Percentiles rank a stretch among this genome's conserved stretches.
phyloP scores from a whole-genome alignment of 2,797 vertebrate species.

The Spinus pinus region DNA sequence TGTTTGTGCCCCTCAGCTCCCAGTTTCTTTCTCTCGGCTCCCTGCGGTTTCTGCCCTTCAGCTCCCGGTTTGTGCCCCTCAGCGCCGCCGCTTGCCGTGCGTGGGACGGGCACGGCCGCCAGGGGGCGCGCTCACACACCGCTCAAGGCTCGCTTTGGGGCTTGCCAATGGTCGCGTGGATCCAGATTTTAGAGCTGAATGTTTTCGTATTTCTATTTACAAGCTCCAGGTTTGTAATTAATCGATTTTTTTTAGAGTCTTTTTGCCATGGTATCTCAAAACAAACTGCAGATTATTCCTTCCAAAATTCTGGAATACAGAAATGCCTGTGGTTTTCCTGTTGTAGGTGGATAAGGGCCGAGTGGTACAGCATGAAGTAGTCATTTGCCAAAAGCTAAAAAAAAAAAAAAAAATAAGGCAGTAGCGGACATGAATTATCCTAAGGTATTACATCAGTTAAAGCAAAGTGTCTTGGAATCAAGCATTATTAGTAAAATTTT shows the following conservation, averaged over 20 bases:
- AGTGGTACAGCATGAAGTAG: rapidly evolving
- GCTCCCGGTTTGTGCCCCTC: not conserved
- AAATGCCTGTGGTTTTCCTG: rapidly evolving
- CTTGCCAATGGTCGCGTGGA: not conserved
- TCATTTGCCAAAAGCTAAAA: not conserved
- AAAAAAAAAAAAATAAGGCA: not conserved
- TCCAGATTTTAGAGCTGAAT: rapidly evolving
- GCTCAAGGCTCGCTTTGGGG: rapidly evolving
- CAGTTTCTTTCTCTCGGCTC: too few species aligned
- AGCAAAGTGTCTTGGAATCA: not conserved
- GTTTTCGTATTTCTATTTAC: not conserved
- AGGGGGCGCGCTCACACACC: not conserved
- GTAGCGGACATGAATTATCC: not conserved
- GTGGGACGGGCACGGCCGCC: not conserved
- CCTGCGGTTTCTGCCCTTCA: too few species aligned
- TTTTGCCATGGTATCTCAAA: not conserved
- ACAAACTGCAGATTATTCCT: not conserved
- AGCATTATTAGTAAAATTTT: not conserved
- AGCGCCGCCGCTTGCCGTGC: rapidly evolving
- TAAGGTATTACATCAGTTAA: not conserved
- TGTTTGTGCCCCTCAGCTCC: too few species aligned
- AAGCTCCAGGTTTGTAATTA: not conserved
- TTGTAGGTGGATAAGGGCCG: not conserved
- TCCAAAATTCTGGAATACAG: not conserved
- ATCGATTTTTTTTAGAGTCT: not conserved